Base-by-base conservation (phyloP, 1,140 invertebrate genomes). In the Dendrolimus punctatus region DNA sequence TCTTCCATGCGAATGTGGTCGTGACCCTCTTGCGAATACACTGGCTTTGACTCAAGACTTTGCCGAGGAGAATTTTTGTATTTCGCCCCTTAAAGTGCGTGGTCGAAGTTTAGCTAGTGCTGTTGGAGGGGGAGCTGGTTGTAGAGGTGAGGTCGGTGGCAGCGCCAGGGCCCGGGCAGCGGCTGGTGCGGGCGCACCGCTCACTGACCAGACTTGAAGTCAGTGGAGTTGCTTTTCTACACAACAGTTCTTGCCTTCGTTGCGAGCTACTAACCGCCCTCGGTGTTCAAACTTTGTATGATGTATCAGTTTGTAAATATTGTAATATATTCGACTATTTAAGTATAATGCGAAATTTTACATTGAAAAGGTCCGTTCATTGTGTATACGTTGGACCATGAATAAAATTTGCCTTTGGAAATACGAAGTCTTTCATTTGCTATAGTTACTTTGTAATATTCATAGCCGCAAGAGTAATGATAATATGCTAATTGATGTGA, bases 1-100 rank as follows among this genome's bases (percentile, higher is more conserved):
- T 69, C 93, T 95, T 68, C 94, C 94, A 0, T 96, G 94, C 71
- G 94, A 95, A 75, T 96, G 94, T 62, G 93, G 93, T 57, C 92
- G 94, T 62, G 91, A 92, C 41, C 88, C 95, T 6, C 81, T 95
- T 7, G 90, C 91, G 37, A 93, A 93, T 48, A 92, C 93, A 8
- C 87, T 95, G 49, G 91, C 91, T 5, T 90, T 94, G 65, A 91
- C 90, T 2, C 89, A 90, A 8, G 91, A 93, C 38, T 95, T 96
- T 68, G 89, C 91, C 8, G 87, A 89, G n/a, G 91, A 91, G 42
- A 96, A 96, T 79, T 94, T 89, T 72, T 96, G 94, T 82, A 95
- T 96, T 66, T 95, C 94, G 6, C 94, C 94, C 39, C 85, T 95
- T 57, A 93, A 95, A 73, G 90, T 93, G 45, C 94, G 95, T 53